Evolutionary conservation across 2,888 invertebrate species (phyloP), one percentile per base, ranked within the genome.

Genomic region (Eilema caniola): DNA sequence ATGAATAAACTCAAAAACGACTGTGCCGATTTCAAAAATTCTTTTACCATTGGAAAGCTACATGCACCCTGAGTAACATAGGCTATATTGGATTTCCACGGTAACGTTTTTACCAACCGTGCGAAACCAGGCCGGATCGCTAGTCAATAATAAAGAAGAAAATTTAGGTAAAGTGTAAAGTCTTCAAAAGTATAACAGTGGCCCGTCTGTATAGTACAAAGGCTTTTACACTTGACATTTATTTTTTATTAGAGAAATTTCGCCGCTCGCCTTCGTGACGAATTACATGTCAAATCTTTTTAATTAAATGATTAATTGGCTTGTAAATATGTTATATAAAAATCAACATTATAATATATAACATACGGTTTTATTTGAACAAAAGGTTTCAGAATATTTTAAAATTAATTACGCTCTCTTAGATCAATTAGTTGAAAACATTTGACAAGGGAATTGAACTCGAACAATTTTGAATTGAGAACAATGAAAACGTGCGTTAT

Each of bases 301-400:
- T 88, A 88, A 89, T 89, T 87, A 83, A 82, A 85, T 87, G 86
- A 89, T 87, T 86, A 86, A 89, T 89, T 87, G 81, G 79, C 70
- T 65, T 70, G 70, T 70, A 77, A 67, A 71, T 60, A 73, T 76
- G 78, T 73, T 83, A 62, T 74, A 69, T 73, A 66, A 83, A 81
- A 80, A 73, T 75, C 77, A 76, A 79, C 79, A 79, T 74, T 79
- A 83, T 75, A 33, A 67, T 72, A 64, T 41, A 80, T 66, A 73
- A 37, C 67, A 74, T 78, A 83, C 72, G 76, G 80, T 78, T 72
- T 72, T 61, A 72, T 74, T 80, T 82, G 20, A 74, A 81, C 74
- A 76, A 79, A 69, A 63, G 72, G 62, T 57, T 33, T 10, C 7
- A 14, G 47, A 25, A 62, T 61, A 59, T 67, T 76, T 72, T 63